These are phyloP conservation scores for Dendrolimus kikuchii DNA, from an alignment of 1,140 invertebrate genomes.

Conservation along the genomic window DNA sequence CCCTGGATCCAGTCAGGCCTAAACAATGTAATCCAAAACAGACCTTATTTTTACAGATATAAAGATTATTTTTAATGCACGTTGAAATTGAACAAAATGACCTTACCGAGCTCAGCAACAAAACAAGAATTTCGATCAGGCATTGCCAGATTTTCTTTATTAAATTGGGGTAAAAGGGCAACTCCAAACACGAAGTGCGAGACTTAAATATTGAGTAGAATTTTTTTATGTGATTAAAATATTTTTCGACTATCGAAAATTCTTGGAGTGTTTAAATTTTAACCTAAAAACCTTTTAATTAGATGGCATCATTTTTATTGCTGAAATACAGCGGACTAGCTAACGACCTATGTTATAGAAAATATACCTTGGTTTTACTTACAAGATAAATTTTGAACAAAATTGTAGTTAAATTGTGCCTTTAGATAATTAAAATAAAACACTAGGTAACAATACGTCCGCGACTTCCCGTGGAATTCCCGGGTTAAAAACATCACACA, in stretches of 20 bases:
- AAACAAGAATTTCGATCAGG: slow-evolving; percentile 24
- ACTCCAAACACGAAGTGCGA: slow-evolving; percentile 1
- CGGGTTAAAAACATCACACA: no score
- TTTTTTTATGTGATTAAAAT: slow-evolving; percentile 5
- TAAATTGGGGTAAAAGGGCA: slow-evolving; percentile 13
- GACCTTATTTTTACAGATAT: slow-evolving; percentile 3
- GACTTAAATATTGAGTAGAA: slow-evolving; percentile 10
- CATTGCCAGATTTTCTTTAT: slow-evolving; percentile 18
- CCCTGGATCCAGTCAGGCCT: slow-evolving; percentile 11
- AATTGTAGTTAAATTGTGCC: no score
- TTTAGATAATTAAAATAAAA: no score
- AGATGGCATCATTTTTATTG: no score
- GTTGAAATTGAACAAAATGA: slow-evolving; percentile 15
- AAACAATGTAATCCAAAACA: slow-evolving; percentile 2
- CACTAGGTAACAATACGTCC: no score
- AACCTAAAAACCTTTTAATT: background rate
- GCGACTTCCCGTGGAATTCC: no score
- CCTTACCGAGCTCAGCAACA: slow-evolving; percentile 13
- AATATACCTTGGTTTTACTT: no score
- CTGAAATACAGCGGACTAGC: no score
- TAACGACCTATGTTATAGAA: no score
- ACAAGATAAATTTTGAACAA: no score
- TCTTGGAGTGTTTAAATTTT: background rate
- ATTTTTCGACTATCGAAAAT: slow-evolving; percentile 1
- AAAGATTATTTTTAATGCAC: slow-evolving; percentile 11